Percentiles rank a stretch among this genome's conserved stretches.
Evolutionary conservation across 1,140 invertebrate species (phyloP).

Genomic region (Magallana ariakensis): DNA sequence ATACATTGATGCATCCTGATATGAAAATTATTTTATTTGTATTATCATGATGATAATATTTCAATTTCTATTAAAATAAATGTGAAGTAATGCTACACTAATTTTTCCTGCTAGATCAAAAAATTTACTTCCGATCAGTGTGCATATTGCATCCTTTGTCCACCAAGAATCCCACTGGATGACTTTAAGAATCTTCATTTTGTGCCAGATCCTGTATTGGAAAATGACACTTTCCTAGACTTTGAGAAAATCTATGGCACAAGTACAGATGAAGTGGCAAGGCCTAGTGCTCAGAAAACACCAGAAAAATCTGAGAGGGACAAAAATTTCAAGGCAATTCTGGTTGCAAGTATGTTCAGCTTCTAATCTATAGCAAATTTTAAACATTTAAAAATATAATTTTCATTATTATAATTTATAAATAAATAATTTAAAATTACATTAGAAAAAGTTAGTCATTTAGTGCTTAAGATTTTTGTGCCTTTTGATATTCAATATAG

Average conservation of each 20-base stretch:
- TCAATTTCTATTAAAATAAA: too few relatives aligned
- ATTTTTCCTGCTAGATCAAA: constrained; percentile 11
- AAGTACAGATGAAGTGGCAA: constrained; percentile 44
- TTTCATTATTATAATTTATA: constrained; percentile 2
- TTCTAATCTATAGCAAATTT: too few relatives aligned
- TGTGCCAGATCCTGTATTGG: constrained; percentile 49
- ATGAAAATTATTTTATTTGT: too few relatives aligned
- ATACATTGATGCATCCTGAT: too few relatives aligned
- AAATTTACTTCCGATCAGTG: constrained; percentile 29
- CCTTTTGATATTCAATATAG: constrained; percentile 26
- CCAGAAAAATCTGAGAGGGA: not conserved
- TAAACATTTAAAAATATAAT: too few relatives aligned
- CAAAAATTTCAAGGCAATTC: constrained; percentile 11
- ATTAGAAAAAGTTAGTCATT: not conserved
- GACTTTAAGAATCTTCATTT: constrained; percentile 26
- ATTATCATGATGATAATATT: too few relatives aligned
- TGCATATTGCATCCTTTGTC: constrained; percentile 6
- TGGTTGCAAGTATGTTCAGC: constrained; percentile 38
- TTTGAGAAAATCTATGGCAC: constrained; percentile 54
- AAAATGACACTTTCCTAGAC: constrained; percentile 40
- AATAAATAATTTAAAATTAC: not conserved
- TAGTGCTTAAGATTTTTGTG: not conserved
- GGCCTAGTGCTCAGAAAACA: not conserved
- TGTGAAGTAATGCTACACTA: too few relatives aligned
- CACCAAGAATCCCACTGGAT: not conserved